Base-by-base conservation (phyloP, 2,888 invertebrate genomes). In the Rosalia funebris region DNA sequence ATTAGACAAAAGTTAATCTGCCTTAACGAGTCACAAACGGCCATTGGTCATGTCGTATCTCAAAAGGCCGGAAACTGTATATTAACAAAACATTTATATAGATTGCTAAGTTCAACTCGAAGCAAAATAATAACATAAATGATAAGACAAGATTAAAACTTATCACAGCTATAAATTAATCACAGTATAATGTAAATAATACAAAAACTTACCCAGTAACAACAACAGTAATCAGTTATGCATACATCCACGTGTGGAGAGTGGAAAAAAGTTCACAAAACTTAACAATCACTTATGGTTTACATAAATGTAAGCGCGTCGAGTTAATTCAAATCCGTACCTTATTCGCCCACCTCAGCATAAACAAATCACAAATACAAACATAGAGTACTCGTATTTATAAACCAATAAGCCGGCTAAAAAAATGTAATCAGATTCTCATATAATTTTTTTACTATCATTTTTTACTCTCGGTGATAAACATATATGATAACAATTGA, bases 31-130 rank as follows among this genome's bases (percentile, higher is more conserved):
- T 55, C 55, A 45, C 52, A 63, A 59, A 17, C 39, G 56, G 19
- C 64, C 61, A 64, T 58, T 68, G 62, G 62, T 62, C 60, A 59
- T 16, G 42, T 45, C 57, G 53, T 63, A 65, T 65, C 64, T 58
- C 48, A 58, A 64, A 45, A 52, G 44, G 58, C 66, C 69, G 69
- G 69, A 69, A 62, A 66, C 59, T 52, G 25, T 58, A 48, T 50
- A 69, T 69, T 69, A 69, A 68, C 59, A 61, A 66, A 62, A 56
- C 58, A 59, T 53, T 46, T 47, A 62, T 50, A 57, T 37, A 48
- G 54, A 58, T 54, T 58, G 57, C 56, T 54, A 48, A 48, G 63
- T 63, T 63, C 47, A 60, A 47, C 57, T 36, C 12, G 19, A 56
- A 55, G 47, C 55, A 64, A 58, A 63, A 58, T 57, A 63, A 63